Base-by-base conservation (phyloP, 1,140 invertebrate species). In the Stenopsyche tienmushanensis region DNA sequence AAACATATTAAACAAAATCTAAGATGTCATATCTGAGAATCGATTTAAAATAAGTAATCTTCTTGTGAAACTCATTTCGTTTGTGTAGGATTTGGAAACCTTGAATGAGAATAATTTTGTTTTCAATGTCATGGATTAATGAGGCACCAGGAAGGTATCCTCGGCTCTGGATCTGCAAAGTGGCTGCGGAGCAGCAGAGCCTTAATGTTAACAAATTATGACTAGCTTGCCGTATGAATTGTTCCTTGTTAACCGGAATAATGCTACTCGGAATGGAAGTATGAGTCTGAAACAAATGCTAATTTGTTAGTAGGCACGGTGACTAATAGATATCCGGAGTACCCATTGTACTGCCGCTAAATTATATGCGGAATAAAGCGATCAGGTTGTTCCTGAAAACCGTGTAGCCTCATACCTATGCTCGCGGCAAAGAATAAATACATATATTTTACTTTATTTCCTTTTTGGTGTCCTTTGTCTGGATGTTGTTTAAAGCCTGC, bases 361-460 rank as follows among this genome's bases (percentile, higher is more conserved):
- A 41, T 55, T 55, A 55, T 55, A 55, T 25, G 52, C 52, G 52
- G 26, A 55, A 55, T 55, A 55, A 55, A 55, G 52, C 52, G 52
- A 55, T 55, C 52, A 55, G 52, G 25, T 13, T 45, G 34, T 58
- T 45, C 55, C 55, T 45, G 55, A 26, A 45, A 24, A 25, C 55
- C 17, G 15, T 25, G 52, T n/a, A 13, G 24, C 20, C 24, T 15
- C 47, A 21, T 10, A 29, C 52, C 52, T 5, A n/a, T n/a, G n/a
- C n/a, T 5, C 18, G 18, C 17, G 20, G 42, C 23, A 41, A 21
- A 50, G 66, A 64, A 67, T 64, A 64, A 67, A 67, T 67, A 67
- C 66, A 67, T 60, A 57, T 57, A 67, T 63, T 63, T 67, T 62
- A 67, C 63, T 64, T 64, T 64, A 59, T 64, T 67, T 67, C 60